Base-by-base conservation (phyloP, 2,113 vertebrate genomes). In the Phrynosoma platyrhinos region DNA sequence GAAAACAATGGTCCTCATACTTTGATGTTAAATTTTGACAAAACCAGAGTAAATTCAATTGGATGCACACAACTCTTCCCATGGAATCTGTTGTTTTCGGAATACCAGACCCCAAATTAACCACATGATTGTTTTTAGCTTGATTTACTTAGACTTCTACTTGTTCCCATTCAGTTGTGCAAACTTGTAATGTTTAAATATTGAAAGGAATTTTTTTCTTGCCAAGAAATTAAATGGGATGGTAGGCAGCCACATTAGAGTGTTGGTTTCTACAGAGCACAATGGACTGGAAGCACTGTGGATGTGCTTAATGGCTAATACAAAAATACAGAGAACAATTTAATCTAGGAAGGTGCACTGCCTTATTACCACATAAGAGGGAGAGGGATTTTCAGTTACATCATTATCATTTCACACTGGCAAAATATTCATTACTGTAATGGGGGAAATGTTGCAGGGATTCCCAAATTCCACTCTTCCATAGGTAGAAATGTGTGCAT, bases 1-100 rank as follows among this genome's bases (percentile, higher is more conserved):
- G 84, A 32, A 52, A 86, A 86, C 40, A 86, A 78, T 62, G 30
- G 84, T 68, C 66, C 66, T 79, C 75, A 78, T 58, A 86, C 84
- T 86, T 68, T 66, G 84, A 86, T 86, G 40, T n/a, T 6, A 52
- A 78, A 78, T 14, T 42, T 64, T 86, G 74, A 85, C 10, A 40
- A 42, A 42, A 62, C 74, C 74, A 21, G 9, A 47, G 32, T 25
- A 30, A 79, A 86, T 86, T 47, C 40, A n/a, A 47, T 78, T 78
- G 58, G 84, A 64, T 42, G 25, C 9, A 42, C 5, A 30, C 58
- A 78, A 32, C 42, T 66, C 58, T 85, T 30, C 55, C 66, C 84
- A 86, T 53, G 40, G 40, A 78, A 52, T 9, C 2, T 6, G 20
- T n/a, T 78, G 75, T 68, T 78, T 55, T 74, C 40, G 23, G 47